Evolutionary conservation across 1,140 invertebrate genomes (phyloP).

Genomic region (Maniola jurtina): DNA sequence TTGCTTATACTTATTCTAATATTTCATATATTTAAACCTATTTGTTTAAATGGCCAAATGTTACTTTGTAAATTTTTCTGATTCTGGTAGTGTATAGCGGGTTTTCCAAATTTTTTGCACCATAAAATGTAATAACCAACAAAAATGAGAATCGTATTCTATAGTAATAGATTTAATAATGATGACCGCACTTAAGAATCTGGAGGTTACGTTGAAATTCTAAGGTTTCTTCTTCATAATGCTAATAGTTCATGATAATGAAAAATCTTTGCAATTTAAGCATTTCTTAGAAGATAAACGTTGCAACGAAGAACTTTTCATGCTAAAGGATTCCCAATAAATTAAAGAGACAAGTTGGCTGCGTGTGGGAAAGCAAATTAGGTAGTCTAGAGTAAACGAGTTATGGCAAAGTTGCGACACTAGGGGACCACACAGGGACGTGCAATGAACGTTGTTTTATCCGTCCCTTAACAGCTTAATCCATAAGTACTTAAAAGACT

Average conservation of each 20-base stretch:
- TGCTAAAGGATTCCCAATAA: conserved; percentile 8
- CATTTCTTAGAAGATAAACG: neutral
- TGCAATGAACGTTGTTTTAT: conserved; percentile 10
- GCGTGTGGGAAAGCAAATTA: conserved; percentile 57
- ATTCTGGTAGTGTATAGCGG: too few species aligned
- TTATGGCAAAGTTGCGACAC: conserved; percentile 53
- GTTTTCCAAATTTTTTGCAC: too few species aligned
- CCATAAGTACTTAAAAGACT: neutral
- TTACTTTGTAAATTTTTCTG: too few species aligned
- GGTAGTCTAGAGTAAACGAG: conserved; percentile 61
- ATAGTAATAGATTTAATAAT: too few species aligned
- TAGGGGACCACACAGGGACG: conserved; percentile 27
- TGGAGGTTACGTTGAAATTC: too few species aligned
- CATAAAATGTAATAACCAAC: too few species aligned
- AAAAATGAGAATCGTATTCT: too few species aligned
- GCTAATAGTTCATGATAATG: neutral
- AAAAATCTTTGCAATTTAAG: neutral
- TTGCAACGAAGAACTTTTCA: neutral
- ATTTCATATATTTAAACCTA: too few species aligned
- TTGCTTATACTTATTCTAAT: too few species aligned
- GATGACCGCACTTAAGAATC: too few species aligned
- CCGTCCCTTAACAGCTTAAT: conserved; percentile 7
- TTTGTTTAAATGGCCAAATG: too few species aligned
- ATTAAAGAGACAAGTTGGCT: conserved; percentile 23
- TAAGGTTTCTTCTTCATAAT: too few species aligned